Base-by-base conservation (phyloP, 2,888 invertebrate genomes). In the Drosophila hamatofila region DNA sequence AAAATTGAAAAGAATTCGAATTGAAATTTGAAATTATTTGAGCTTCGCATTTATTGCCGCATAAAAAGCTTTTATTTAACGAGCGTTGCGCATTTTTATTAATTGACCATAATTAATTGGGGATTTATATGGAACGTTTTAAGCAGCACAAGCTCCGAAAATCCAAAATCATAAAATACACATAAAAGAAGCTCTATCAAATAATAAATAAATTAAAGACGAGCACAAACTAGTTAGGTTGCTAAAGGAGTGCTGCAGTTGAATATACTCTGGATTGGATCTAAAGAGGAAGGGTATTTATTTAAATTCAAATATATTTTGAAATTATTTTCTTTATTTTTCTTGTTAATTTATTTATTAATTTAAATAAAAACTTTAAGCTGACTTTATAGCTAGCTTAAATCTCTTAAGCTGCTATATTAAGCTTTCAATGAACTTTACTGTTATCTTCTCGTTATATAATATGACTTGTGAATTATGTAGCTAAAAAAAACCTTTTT, bases 61-160 rank as follows among this genome's bases (percentile, higher is more conserved):
- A 81, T 86, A 64, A 78, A 80, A 80, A 66, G 61, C 56, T 66
- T 35, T 58, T 44, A 35, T 74, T 86, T 83, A 68, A 86, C 75
- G 87, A 80, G 69, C 72, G 42, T 37, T 23, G 54, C 30, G 72
- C 46, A 65, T 65, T 63, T 70, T 75, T 82, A 72, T 84, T 83
- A 84, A 83, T 83, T 80, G 78, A 51, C 52, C 57, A 42, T 81
- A 75, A 86, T 84, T 80, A 83, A 83, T 81, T 81, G 67, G 11
- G 66, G 64, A 83, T 80, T 87, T 83, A 78, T 73, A 68, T 57
- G 35, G 35, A 62, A 46, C 63, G 46, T 35, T 56, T 41, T 23
- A 55, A 51, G 62, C 51, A 57, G 52, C 35, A 41, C 8, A 39
- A n/a, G 8, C 5, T 39, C 71, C 63, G 73, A 80, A 70, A 80